A percentile compares a stretch with the other conserved stretches of the same genome.
phyloP scores from a whole-genome alignment of 2,888 invertebrate genomes.

The Calameuta pallipes region DNA sequence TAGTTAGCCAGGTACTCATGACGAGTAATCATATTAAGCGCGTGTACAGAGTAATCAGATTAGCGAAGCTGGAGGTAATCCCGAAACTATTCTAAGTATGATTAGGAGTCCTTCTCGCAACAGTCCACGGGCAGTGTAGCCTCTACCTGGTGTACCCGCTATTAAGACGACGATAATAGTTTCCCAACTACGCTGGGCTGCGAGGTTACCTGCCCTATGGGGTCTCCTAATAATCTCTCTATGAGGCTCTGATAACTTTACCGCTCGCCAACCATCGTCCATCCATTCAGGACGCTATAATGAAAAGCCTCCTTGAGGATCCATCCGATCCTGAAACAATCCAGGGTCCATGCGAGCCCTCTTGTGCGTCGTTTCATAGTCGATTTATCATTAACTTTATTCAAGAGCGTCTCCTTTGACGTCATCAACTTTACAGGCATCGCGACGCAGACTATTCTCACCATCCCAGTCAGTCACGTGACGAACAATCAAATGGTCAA shows the following conservation, averaged over 20 bases:
- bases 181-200: slow-evolving; percentile 64
- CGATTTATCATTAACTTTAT: neutral
- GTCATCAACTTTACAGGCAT: slow-evolving; percentile 74
- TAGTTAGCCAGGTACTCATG: slow-evolving; percentile 61
- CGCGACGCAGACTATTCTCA: slow-evolving; percentile 94
- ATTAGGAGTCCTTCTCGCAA: slow-evolving; percentile 64
- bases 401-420: neutral
- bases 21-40: slow-evolving; percentile 67
- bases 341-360: neutral
- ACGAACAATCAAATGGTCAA: slow-evolving; percentile 82
- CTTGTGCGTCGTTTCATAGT: neutral
- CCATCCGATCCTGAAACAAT: neutral
- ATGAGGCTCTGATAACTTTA: slow-evolving; percentile 63
- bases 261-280: neutral
- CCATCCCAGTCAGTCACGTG: slow-evolving; percentile 93
- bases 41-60: slow-evolving; percentile 66
- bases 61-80: slow-evolving; percentile 65
- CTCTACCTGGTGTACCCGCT: slow-evolving; percentile 57
- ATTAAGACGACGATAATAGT: slow-evolving; percentile 66
- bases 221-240: slow-evolving; percentile 64
- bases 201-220: slow-evolving; percentile 63
- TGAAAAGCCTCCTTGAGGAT: neutral
- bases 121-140: slow-evolving; percentile 50
- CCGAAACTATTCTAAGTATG: slow-evolving; percentile 67
- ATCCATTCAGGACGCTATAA: neutral